Evolutionary conservation across 1,140 invertebrate species (phyloP).

Genomic region (Drosophila navojoa): DNA sequence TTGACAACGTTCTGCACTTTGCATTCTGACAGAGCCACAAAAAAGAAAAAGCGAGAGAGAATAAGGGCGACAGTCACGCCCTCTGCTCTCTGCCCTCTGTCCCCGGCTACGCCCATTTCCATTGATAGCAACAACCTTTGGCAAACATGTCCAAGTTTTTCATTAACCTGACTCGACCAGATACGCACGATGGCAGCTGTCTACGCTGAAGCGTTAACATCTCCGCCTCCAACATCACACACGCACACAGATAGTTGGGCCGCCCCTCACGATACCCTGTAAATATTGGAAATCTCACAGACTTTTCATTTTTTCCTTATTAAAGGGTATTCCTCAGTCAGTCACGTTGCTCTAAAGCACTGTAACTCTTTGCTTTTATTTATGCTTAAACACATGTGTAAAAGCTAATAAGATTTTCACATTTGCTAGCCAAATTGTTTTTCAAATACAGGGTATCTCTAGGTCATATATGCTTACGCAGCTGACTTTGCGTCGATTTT

Average conservation of each 20-base stretch:
- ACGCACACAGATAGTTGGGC: no score
- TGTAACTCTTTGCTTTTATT: not conserved
- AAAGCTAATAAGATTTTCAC: no score
- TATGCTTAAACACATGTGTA: no score
- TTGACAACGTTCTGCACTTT: slow-evolving; percentile 68
- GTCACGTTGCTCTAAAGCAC: not conserved
- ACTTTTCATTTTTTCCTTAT: no score
- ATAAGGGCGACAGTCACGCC: slow-evolving; percentile 23
- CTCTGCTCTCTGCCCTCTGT: not conserved
- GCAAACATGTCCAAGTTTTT: slow-evolving; percentile 66
- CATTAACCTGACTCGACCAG: slow-evolving; percentile 77
- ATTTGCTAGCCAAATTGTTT: no score
- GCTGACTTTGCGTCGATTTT: no score
- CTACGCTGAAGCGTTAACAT: slow-evolving; percentile 60
- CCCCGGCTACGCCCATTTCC: slow-evolving; percentile 19
- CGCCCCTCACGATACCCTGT: no score
- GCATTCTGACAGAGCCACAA: slow-evolving; percentile 2
- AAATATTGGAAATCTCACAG: no score
- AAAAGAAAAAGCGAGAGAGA: not conserved
- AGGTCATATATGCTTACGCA: no score
- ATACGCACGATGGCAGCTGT: slow-evolving; percentile 68
- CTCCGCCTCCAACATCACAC: no score
- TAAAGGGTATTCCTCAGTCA: not conserved
- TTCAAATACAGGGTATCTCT: no score
- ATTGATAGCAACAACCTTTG: slow-evolving; percentile 39